These are phyloP conservation scores for Bicyclus anynana DNA, from an alignment of 1,140 invertebrate genomes.

Conservation along the genomic window DNA sequence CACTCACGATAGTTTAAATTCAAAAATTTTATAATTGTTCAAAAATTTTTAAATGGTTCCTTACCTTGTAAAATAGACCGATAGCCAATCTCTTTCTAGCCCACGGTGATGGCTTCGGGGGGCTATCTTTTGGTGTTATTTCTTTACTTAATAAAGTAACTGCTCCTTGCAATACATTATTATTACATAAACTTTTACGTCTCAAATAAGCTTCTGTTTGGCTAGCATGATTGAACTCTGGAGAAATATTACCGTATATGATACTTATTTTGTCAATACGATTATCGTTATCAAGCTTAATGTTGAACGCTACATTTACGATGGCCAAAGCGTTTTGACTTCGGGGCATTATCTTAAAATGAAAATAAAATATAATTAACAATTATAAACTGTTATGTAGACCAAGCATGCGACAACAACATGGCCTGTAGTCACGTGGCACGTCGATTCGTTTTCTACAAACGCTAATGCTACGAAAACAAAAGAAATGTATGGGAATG, in stretches of 20 bases:
- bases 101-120: conserved; percentile 81
- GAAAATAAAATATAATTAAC: no score
- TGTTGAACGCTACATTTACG: conserved; percentile 87
- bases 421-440: no score
- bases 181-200: conserved; percentile 77
- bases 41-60: no score
- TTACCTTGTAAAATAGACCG: conserved; percentile 87
- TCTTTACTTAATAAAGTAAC: conserved; percentile 79
- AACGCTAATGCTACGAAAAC: no score
- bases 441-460: no score
- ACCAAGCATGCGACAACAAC: no score
- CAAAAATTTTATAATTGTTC: no score
- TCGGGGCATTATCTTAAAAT: conserved; percentile 79
- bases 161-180: conserved; percentile 75
- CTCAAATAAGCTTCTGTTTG: conserved; percentile 82
- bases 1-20: no score
- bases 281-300: conserved; percentile 63
- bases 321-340: conserved; percentile 90
- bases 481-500: no score
- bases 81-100: conserved; percentile 83
- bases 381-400: no score
- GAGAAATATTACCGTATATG: conserved; percentile 84
- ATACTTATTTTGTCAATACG: conserved; percentile 46
- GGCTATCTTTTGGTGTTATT: conserved; percentile 80
- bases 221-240: conserved; percentile 83